These are phyloP conservation scores for Myotis pilosus DNA, from an alignment of 2,797 vertebrate genomes.

Conservation along the genomic window DNA sequence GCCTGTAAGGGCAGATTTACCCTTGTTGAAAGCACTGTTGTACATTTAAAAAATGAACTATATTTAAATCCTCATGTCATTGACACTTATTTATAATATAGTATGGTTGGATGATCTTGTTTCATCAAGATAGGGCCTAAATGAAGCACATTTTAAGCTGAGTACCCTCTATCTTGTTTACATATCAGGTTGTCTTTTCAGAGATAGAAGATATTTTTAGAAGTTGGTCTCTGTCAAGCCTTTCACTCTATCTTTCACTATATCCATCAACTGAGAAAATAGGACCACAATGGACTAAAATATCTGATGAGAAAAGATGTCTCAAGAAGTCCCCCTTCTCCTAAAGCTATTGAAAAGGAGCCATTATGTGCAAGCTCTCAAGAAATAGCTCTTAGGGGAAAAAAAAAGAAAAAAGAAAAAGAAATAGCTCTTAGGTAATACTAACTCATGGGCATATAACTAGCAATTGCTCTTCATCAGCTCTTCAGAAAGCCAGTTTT, in stretches of 20 bases:
- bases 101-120: not conserved
- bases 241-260: not conserved
- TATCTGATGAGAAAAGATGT: conserved; percentile 11
- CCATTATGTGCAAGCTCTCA: not conserved
- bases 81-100: not conserved
- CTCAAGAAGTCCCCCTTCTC: not conserved
- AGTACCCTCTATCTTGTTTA: not conserved
- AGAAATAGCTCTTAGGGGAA: conserved; percentile 9
- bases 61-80: not conserved
- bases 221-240: not conserved
- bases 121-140: conserved; percentile 10
- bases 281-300: not conserved
- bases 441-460: not conserved
- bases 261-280: not conserved
- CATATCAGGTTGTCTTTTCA: conserved; percentile 11
- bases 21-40: not conserved
- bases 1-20: not conserved
- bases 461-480: not conserved
- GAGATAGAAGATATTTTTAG: conserved; percentile 14
- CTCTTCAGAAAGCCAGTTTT: not conserved
- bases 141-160: not conserved
- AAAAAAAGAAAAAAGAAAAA: not conserved
- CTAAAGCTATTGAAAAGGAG: not conserved
- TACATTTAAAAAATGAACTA: not conserved
- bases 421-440: not conserved